phyloP scores from a whole-genome alignment of 2,113 vertebrate genomes.

The Hyperopisus bebe region DNA sequence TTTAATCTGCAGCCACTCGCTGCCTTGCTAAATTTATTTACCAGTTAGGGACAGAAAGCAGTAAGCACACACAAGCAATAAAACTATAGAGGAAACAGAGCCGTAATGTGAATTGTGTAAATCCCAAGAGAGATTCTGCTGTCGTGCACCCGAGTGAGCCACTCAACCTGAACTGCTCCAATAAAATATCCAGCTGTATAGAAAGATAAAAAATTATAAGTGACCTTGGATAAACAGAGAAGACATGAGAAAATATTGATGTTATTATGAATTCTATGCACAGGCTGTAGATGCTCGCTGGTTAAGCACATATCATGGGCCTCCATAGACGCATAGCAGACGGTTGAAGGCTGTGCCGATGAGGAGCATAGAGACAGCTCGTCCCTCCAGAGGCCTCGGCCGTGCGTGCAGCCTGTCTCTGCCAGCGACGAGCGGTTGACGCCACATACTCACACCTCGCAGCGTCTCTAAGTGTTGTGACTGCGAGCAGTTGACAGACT shows the following conservation, averaged over 20 bases:
- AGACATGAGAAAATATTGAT: not conserved
- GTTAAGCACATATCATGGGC: not conserved
- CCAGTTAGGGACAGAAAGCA: not conserved
- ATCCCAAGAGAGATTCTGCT: not conserved
- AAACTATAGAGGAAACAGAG: not conserved
- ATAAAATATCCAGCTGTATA: constrained; percentile 1
- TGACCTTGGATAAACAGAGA: constrained; percentile 3
- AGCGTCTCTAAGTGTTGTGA: not conserved
- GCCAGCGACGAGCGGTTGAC: not conserved
- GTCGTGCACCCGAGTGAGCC: not conserved
- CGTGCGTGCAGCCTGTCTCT: not conserved
- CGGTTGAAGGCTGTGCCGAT: not conserved
- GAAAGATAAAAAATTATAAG: constrained; percentile 9
- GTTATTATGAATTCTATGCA: not conserved
- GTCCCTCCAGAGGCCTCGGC: not conserved
- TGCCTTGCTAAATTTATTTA: not conserved
- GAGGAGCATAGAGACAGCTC: not conserved
- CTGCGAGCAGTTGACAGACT: not conserved
- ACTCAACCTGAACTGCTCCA: constrained; percentile 1
- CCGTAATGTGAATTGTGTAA: not conserved
- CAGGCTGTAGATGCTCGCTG: not conserved
- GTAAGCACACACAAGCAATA: not conserved
- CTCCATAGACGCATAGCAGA: not conserved
- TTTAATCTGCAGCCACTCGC: constrained; percentile 4
- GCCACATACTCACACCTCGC: not conserved